These are phyloP conservation scores for Caenorhabditis remanei DNA, from an alignment of 1,140 invertebrate genomes.

Conservation along the genomic window DNA sequence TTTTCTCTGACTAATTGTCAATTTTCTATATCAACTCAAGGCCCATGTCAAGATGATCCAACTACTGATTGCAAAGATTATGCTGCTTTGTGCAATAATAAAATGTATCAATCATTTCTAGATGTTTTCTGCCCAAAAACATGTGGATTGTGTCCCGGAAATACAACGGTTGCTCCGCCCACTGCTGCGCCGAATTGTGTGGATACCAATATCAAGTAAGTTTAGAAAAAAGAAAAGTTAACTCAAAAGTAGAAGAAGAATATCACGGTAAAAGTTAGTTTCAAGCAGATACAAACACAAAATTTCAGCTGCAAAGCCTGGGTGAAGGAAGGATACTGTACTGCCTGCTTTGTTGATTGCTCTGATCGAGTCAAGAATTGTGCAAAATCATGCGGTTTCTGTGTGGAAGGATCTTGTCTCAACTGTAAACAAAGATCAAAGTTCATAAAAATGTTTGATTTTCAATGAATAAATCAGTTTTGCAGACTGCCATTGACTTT, in stretches of 20 bases:
- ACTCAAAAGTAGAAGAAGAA: too few relatives aligned
- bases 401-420: background rate
- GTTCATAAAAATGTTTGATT: background rate
- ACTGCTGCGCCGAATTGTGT: background rate
- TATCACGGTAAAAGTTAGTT: too few relatives aligned
- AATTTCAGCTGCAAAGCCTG: constrained; percentile 15
- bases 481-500: too few relatives aligned
- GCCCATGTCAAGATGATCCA: constrained; percentile 3
- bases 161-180: background rate
- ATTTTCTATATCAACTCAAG: background rate
- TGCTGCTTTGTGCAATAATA: background rate
- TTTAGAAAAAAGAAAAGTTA: background rate
- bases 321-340: constrained; percentile 30
- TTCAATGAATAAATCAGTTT: background rate
- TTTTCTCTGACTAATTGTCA: background rate
- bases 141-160: background rate
- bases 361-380: constrained; percentile 2
- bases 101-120: background rate
- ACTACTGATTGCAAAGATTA: constrained; percentile 14
- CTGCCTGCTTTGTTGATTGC: constrained; percentile 15
- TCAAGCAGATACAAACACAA: background rate
- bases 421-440: background rate
- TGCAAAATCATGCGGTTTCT: constrained; percentile 14
- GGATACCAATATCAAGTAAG: background rate
- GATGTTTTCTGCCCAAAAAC: constrained; percentile 39